Base-by-base conservation (phyloP, 2,797 vertebrate species). In the Chelonia mydas region DNA sequence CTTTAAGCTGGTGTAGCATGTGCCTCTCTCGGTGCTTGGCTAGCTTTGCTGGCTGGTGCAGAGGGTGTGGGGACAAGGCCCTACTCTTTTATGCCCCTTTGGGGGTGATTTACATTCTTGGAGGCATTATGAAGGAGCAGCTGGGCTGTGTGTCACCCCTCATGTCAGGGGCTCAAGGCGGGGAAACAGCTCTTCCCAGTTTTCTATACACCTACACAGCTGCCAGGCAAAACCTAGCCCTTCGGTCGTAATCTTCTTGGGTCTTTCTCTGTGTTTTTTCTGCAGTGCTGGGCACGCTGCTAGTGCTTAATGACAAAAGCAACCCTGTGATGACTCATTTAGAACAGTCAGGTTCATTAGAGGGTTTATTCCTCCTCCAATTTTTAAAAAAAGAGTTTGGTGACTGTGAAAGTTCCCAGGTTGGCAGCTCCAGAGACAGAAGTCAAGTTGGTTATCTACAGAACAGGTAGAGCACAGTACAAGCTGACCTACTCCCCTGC, bases 341-440 rank as follows among this genome's bases (percentile, higher is more conserved):
- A 86, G 68, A 53, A 51, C n/a, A 21, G 45, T 83, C 6, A 61
- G 11, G 19, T 84, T 89, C 1, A 0, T 81, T 86, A 33, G 5
- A 41, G 50, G 1, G 74, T 0, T 0, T n/a, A 78, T 84, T 94
- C 61, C 33, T 68, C 51, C 80, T 96, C 28, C 28, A 92, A 81
- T 31, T 61, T 88, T 61, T 16, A 4, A 90, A 82, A 45, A 16
- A 87, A 81, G 31, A 53, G 33, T 86, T 87, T 55, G 37, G 0
- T 88, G 81, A 59, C 37, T 90, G 83, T 84, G 78, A 55, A 81
- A 45, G 92, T 9, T 25, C 84, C 59, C 50, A 89, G 37, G 6
- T 89, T 89, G 51, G 54, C 28, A 82, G 84, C 81, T 27, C 68
- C 1, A 4, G 78, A 50, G 13, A 11, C 53, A n/a, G 10, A 9